Evolutionary conservation across 2,888 invertebrate species (phyloP), one percentile per base, ranked within the genome.

Genomic region (Pseudococcus jackbeardsleyi): DNA sequence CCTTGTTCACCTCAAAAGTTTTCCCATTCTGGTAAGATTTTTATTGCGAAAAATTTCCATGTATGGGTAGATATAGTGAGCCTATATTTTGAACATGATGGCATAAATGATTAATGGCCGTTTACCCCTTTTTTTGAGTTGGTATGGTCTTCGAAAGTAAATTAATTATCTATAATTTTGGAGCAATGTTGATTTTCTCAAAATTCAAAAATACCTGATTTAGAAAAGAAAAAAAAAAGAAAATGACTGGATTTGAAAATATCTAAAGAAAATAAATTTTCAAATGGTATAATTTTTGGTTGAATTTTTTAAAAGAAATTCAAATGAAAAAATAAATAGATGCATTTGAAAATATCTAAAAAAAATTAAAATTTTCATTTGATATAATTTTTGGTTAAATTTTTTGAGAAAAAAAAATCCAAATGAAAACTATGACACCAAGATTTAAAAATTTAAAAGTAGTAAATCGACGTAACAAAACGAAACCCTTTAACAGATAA

Each of bases 1-100:
- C 77, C 77, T 77, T 39, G 19, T 64, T 64, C 22, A 22, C 64
- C 64, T 64, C 22, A 22, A 64, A 39, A 77, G 77, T 77, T 77
- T 77, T 39, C 33, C 39, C 39, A 77, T 77, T 77, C 17, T 33
- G 39, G 15, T 4, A 8, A 77, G 39, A 77, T 77, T 77, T 77
- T 77, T 42, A 42, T 39, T 42, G 77, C 39, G 39, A 17, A 17
- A 42, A 77, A 39, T 77, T 77, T 15, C 39, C 39, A 77, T 39
- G 9, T 64, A 11, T 6, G 0, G n/a, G 19, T 50, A 22, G 0
- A 64, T 22, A 1, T 77, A 42, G 26, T 33, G 26, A 33, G 26
- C 26, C 26, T 33, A 33, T 33, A 72, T 72, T 11, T 26, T 33
- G 26, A 72, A 77, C 77, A 39, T 39, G 17, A 42, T 42, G 0